Evolutionary conservation across 2,113 vertebrate genomes (phyloP).

Genomic region (Podilymbus podiceps): DNA sequence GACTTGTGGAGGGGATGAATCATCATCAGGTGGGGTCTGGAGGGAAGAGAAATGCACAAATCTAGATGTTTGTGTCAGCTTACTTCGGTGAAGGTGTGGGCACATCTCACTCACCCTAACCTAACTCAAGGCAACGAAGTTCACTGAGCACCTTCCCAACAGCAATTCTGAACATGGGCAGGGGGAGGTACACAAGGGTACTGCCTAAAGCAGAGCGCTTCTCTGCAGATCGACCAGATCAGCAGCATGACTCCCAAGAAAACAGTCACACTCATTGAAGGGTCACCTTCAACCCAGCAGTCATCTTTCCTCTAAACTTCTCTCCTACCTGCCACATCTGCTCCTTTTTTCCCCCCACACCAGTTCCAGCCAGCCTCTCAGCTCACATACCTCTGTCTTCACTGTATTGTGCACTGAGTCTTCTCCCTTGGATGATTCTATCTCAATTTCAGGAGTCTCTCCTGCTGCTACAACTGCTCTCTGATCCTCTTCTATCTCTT

Average conservation of each 20-base stretch:
- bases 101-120: slow-evolving; percentile 44
- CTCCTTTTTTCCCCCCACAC: slow-evolving; percentile 27
- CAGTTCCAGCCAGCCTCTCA: slow-evolving; percentile 25
- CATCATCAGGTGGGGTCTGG: slow-evolving; percentile 77
- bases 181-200: neutral
- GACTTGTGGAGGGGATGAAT: slow-evolving; percentile 77
- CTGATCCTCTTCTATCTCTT: slow-evolving; percentile 72
- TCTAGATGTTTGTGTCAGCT: slow-evolving; percentile 61
- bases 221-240: slow-evolving; percentile 19
- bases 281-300: slow-evolving; percentile 34
- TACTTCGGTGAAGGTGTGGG: slow-evolving; percentile 59
- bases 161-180: neutral
- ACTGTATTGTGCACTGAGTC: slow-evolving; percentile 63
- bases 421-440: slow-evolving; percentile 62
- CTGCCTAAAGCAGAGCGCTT: slow-evolving; percentile 1
- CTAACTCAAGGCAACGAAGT: slow-evolving; percentile 19
- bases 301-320: slow-evolving; percentile 38
- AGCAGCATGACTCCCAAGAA: slow-evolving; percentile 14
- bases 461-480: slow-evolving; percentile 28
- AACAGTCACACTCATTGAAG: slow-evolving; percentile 28
- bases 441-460: slow-evolving; percentile 70
- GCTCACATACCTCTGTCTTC: slow-evolving; percentile 77
- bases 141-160: slow-evolving; percentile 37
- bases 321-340: slow-evolving; percentile 33
- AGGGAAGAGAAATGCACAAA: slow-evolving; percentile 68